These are phyloP conservation scores for Lithobates pipiens DNA, from an alignment of 2,797 vertebrate species.

Conservation along the genomic window DNA sequence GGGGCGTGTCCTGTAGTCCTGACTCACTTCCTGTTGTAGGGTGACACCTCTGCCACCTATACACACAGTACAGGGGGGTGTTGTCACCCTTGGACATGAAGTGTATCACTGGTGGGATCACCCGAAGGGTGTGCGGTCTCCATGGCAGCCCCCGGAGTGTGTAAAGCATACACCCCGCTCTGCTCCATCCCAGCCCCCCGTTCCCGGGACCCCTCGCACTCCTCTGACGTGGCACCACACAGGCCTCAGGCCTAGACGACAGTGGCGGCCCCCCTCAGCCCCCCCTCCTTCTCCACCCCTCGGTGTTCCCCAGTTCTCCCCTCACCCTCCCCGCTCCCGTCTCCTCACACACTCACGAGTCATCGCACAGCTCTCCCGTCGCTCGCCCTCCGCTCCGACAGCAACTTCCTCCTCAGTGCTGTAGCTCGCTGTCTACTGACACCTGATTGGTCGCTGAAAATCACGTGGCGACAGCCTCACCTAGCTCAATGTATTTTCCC, in stretches of 20 bases:
- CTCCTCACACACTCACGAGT: slow-evolving; percentile 55
- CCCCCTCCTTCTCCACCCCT: not conserved
- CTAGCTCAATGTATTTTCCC: not conserved
- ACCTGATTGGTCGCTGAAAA: slow-evolving; percentile 5
- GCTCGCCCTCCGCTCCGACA: not conserved
- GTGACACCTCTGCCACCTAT: too few relatives aligned
- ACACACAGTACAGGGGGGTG: too few relatives aligned
- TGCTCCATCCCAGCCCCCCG: not conserved
- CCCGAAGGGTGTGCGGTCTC: too few relatives aligned
- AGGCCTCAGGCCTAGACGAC: not conserved
- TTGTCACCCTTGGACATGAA: too few relatives aligned
- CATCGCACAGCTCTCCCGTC: slow-evolving; percentile 50
- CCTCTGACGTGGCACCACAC: slow-evolving; percentile 43
- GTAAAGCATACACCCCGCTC: not conserved
- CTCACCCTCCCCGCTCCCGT: not conserved
- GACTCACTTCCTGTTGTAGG: too few relatives aligned
- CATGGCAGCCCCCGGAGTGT: too few relatives aligned
- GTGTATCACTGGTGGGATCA: too few relatives aligned
- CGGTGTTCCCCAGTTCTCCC: too few relatives aligned
- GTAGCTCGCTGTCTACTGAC: not conserved
- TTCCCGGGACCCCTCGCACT: slow-evolving; percentile 9
- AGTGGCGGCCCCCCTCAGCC: too few relatives aligned
- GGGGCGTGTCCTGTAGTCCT: too few relatives aligned
- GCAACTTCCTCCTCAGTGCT: slow-evolving; percentile 29
- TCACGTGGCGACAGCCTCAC: not conserved